These are phyloP conservation scores for Drosophila glabriapex DNA, from an alignment of 2,888 invertebrate species.

Conservation along the genomic window DNA sequence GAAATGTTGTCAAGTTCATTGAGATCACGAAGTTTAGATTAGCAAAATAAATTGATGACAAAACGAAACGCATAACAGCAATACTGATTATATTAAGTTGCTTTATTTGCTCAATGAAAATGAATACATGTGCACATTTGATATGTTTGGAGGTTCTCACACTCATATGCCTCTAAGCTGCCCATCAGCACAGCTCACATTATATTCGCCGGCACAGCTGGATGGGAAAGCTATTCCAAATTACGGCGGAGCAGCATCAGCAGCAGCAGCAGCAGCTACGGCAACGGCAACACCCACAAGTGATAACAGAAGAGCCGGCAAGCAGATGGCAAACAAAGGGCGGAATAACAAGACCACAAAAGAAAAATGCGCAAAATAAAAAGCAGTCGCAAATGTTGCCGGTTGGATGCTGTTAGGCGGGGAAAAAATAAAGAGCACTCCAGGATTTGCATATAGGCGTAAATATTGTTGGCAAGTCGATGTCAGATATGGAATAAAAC, in stretches of 20 bases:
- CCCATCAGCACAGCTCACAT: conserved; percentile 28
- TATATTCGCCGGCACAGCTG: background rate
- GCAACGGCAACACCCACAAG: conserved; percentile 9
- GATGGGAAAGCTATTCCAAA: conserved; percentile 35
- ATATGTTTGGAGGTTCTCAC: conserved; percentile 32
- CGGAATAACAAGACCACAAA: conserved; percentile 41
- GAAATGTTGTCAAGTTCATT: background rate
- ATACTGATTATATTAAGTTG: conserved; percentile 39
- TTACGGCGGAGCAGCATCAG: conserved; percentile 27
- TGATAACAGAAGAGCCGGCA: conserved; percentile 34
- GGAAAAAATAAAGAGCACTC: conserved; percentile 2
- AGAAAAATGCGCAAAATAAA: conserved; percentile 24
- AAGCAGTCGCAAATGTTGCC: conserved; percentile 40
- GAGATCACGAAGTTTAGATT: background rate
- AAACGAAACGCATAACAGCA: conserved; percentile 13
- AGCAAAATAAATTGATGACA: conserved; percentile 5
- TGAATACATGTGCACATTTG: conserved; percentile 45
- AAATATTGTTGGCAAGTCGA: conserved; percentile 43
- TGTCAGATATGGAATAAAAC: conserved; percentile 35
- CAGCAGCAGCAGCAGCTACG: conserved; percentile 1
- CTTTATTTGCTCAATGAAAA: conserved; percentile 58
- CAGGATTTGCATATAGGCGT: conserved; percentile 64
- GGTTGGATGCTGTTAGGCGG: conserved; percentile 29
- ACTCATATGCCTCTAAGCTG: conserved; percentile 31
- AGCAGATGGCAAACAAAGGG: conserved; percentile 47